Evolutionary conservation across 2,797 vertebrate species (phyloP).

Genomic region (Sebastes taczanowskii): DNA sequence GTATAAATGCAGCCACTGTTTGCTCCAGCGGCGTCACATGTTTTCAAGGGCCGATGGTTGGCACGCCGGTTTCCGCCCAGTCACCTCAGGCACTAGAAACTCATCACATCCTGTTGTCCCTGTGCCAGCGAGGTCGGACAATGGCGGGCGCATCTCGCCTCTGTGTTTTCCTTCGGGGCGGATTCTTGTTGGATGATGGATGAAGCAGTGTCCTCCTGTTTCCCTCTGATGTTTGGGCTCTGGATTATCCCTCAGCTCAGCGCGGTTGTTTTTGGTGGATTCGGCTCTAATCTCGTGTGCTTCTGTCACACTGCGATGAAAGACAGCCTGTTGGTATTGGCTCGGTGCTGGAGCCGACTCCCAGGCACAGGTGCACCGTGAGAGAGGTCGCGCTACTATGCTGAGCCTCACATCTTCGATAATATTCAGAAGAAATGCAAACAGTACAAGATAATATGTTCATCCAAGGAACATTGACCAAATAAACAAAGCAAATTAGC

Average conservation of each 20-base stretch:
- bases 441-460: constrained; percentile 6
- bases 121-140: constrained; percentile 55
- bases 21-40: constrained; percentile 9
- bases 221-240: constrained; percentile 74
- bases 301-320: constrained; percentile 77
- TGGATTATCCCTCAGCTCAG: constrained; percentile 74
- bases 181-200: constrained; percentile 67
- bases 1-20: constrained; percentile 30
- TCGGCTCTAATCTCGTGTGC: constrained; percentile 70
- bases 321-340: constrained; percentile 79
- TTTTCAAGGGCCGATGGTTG: constrained; percentile 36
- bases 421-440: constrained; percentile 9
- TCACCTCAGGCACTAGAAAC: constrained; percentile 66
- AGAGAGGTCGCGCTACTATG: constrained; percentile 35
- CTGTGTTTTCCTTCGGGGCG: constrained; percentile 71
- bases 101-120: constrained; percentile 65
- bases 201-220: constrained; percentile 63
- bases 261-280: constrained; percentile 75
- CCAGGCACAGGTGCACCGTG: constrained; percentile 74
- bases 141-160: constrained; percentile 43
- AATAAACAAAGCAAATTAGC: constrained; percentile 3
- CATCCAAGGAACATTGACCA: neutral
- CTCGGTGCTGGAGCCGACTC: constrained; percentile 62
- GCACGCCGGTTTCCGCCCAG: constrained; percentile 15
- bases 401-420: constrained; percentile 3